Conservation (phyloP, 1,140 invertebrate species). For the Drosophila lacertosa region DNA sequence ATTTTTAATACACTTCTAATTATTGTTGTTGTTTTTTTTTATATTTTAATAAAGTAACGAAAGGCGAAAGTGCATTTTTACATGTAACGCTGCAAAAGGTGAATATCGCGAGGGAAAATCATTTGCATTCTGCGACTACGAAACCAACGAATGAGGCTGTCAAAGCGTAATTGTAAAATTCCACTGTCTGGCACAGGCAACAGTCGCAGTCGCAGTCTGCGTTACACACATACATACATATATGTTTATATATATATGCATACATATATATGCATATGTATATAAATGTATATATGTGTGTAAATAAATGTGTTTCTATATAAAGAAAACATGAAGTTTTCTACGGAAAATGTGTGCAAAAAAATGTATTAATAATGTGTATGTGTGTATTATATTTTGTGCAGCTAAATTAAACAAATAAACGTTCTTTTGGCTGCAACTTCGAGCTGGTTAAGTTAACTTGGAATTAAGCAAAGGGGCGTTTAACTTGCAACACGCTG, state of each 20-base stretch:
- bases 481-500: slow-evolving; percentile 48
- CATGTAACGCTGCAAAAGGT: slow-evolving; percentile 61
- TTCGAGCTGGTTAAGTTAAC: slow-evolving; percentile 32
- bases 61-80: slow-evolving; percentile 77
- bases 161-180: slow-evolving; percentile 82
- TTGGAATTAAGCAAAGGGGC: slow-evolving; percentile 42
- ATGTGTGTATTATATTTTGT: slow-evolving; percentile 41
- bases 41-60: slow-evolving; percentile 57
- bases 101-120: slow-evolving; percentile 77
- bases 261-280: slow-evolving; percentile 26
- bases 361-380: slow-evolving; percentile 61
- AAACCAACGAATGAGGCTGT: slow-evolving; percentile 74
- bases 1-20: slow-evolving; percentile 52
- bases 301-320: slow-evolving; percentile 47
- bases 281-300: slow-evolving; percentile 26
- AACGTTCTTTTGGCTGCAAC: slow-evolving; percentile 18
- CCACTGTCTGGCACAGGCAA: slow-evolving; percentile 74
- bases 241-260: slow-evolving; percentile 16
- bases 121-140: slow-evolving; percentile 72
- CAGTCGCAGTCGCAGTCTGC: slow-evolving; percentile 51
- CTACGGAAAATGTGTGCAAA: slow-evolving; percentile 53
- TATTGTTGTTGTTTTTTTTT: slow-evolving; percentile 28
- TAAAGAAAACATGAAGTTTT: slow-evolving; percentile 66
- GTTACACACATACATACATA: slow-evolving; percentile 21
- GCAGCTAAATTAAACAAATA: slow-evolving; percentile 57